Evolutionary conservation across 2,888 invertebrate genomes (phyloP).

Genomic region (Gastrophysa polygoni): DNA sequence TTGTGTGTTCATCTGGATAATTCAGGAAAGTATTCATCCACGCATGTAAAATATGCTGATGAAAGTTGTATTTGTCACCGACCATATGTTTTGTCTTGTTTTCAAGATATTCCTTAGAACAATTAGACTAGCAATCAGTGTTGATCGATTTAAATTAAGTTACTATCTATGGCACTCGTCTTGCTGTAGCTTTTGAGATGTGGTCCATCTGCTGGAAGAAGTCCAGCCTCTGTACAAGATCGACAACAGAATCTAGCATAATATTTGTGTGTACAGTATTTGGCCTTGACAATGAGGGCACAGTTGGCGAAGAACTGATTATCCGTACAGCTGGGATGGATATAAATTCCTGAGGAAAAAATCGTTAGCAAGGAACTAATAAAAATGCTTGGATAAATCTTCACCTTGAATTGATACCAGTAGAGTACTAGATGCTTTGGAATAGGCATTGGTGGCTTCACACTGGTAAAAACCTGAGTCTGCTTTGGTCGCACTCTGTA

Average conservation of each 20-base stretch:
- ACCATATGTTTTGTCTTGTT: not conserved
- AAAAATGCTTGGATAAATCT: constrained; percentile 3
- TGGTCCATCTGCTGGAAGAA: constrained; percentile 63
- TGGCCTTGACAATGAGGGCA: constrained; percentile 81
- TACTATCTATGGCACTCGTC: constrained; percentile 45
- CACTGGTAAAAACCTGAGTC: constrained; percentile 87
- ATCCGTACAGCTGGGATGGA: constrained; percentile 84
- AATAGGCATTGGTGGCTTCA: constrained; percentile 78
- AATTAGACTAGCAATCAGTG: constrained; percentile 41
- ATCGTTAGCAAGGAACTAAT: too few relatives aligned
- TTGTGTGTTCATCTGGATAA: too few relatives aligned
- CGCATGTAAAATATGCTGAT: not conserved
- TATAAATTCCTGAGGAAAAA: constrained; percentile 65
- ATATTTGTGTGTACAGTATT: constrained; percentile 86
- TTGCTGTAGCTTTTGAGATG: constrained; percentile 52
- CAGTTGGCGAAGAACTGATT: constrained; percentile 90
- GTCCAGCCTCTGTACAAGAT: constrained; percentile 88
- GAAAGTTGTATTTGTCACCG: not conserved
- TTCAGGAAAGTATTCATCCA: too few relatives aligned
- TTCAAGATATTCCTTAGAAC: constrained; percentile 24
- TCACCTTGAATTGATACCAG: constrained; percentile 78
- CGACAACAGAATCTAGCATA: constrained; percentile 94
- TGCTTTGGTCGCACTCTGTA: constrained; percentile 65
- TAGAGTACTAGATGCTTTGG: constrained; percentile 68
- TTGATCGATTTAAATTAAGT: constrained; percentile 41